phyloP scores from a whole-genome alignment of 2,888 invertebrate genomes.

The Adelphocoris suturalis region DNA sequence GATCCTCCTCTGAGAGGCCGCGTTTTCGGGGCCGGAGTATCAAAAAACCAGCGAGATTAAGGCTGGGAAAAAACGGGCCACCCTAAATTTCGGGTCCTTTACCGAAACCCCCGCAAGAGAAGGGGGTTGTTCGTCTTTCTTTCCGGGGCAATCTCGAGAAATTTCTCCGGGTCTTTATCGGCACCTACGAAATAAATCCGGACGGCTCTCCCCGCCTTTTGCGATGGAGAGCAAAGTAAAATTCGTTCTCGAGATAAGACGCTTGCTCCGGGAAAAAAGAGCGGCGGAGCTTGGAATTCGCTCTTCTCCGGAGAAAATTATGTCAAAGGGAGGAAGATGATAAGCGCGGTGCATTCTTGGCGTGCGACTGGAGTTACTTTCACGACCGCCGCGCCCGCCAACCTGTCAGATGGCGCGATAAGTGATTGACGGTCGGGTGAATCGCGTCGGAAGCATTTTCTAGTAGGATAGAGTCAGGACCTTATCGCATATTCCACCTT shows the following conservation, averaged over 20 bases:
- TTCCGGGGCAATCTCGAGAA: conserved; percentile 43
- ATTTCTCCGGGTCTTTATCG: conserved; percentile 51
- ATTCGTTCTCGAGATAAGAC: conserved; percentile 23
- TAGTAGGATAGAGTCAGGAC: too few relatives aligned
- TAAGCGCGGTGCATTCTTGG: conserved; percentile 2
- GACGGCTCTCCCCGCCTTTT: neutral
- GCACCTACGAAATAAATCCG: conserved; percentile 54
- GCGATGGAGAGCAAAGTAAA: conserved; percentile 40
- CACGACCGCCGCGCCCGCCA: neutral
- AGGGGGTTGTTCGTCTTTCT: conserved; percentile 25
- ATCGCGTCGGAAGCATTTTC: too few relatives aligned
- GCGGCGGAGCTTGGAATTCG: neutral
- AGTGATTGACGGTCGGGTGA: too few relatives aligned
- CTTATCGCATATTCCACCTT: too few relatives aligned
- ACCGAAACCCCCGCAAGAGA: neutral
- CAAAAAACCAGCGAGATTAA: conserved; percentile 18
- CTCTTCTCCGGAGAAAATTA: neutral
- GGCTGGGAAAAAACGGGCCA: neutral
- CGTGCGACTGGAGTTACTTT: neutral
- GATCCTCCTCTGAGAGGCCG: conserved; percentile 9
- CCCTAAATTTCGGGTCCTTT: conserved; percentile 52
- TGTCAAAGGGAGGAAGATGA: neutral
- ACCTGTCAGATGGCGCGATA: too few relatives aligned
- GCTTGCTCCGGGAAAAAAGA: neutral
- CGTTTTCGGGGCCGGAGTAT: conserved; percentile 30